Evolutionary conservation across 2,797 vertebrate genomes (phyloP).

Genomic region (Gila robusta): DNA sequence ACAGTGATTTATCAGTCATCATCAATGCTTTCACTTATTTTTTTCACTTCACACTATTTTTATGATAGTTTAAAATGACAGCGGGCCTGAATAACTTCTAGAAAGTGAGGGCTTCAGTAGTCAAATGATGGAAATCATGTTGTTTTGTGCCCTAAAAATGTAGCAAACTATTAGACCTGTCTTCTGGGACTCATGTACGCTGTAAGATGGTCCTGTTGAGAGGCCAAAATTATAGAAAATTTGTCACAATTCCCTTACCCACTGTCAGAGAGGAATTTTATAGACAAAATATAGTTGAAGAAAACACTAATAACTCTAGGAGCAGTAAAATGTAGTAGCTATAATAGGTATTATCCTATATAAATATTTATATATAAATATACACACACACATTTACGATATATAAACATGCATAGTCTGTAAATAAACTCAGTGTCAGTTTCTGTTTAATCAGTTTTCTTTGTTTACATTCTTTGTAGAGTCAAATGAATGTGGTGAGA

Average conservation of each 20-base stretch:
- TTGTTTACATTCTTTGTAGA: constrained; percentile 74
- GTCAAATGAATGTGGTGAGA: constrained; percentile 67
- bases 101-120: not conserved
- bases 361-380: constrained; percentile 40
- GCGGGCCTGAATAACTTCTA: not conserved
- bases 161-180: constrained; percentile 35
- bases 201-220: constrained; percentile 53
- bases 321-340: constrained; percentile 44
- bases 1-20: not conserved
- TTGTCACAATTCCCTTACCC: not conserved
- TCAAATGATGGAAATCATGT: not conserved
- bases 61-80: not conserved
- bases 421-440: constrained; percentile 68
- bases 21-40: not conserved
- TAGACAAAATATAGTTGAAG: constrained; percentile 27
- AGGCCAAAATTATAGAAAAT: constrained; percentile 11
- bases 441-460: constrained; percentile 63
- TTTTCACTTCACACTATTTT: not conserved
- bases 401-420: constrained; percentile 65
- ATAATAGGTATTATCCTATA: constrained; percentile 47
- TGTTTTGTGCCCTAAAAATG: not conserved
- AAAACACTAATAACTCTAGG: constrained; percentile 25
- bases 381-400: constrained; percentile 8
- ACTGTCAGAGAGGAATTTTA: constrained; percentile 30
- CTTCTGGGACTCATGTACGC: constrained; percentile 46